Conservation (phyloP, 1,140 invertebrate genomes). For the Steinernema feltiae region DNA sequence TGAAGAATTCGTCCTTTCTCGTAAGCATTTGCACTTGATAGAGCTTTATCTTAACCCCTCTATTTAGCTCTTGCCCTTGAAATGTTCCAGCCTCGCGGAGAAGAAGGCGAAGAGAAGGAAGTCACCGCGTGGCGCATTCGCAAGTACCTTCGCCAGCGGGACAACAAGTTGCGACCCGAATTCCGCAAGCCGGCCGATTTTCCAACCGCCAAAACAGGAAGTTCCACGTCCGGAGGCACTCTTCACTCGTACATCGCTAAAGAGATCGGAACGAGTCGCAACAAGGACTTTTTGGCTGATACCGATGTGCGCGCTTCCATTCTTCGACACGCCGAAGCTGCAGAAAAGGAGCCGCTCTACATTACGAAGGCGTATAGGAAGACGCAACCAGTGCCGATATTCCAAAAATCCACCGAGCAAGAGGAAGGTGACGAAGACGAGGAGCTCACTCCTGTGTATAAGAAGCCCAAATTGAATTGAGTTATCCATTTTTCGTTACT, state of each 20-base stretch:
- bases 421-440: constrained; percentile 39
- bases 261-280: constrained; percentile 79
- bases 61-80: constrained; percentile 78
- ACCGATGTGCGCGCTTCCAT: constrained; percentile 93
- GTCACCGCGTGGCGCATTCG: constrained; percentile 78
- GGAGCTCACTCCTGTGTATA: constrained; percentile 59
- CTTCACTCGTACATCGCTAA: constrained; percentile 93
- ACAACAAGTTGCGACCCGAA: constrained; percentile 83
- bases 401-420: constrained; percentile 42
- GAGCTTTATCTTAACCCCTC: neutral
- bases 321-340: constrained; percentile 90
- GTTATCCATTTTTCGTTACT: no score
- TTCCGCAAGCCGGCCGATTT: constrained; percentile 81
- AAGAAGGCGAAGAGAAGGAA: constrained; percentile 67
- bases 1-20: constrained; percentile 89
- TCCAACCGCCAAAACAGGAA: constrained; percentile 70
- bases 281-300: constrained; percentile 80
- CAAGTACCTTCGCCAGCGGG: constrained; percentile 70
- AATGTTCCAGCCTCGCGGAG: constrained; percentile 69
- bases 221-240: constrained; percentile 89
- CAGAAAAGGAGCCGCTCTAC: constrained; percentile 93
- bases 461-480: constrained; percentile 52
- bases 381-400: constrained; percentile 59
- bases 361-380: constrained; percentile 80
- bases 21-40: constrained; percentile 55